These are phyloP conservation scores for Pelodytes ibericus DNA, from an alignment of 2,797 vertebrate species.

Conservation along the genomic window DNA sequence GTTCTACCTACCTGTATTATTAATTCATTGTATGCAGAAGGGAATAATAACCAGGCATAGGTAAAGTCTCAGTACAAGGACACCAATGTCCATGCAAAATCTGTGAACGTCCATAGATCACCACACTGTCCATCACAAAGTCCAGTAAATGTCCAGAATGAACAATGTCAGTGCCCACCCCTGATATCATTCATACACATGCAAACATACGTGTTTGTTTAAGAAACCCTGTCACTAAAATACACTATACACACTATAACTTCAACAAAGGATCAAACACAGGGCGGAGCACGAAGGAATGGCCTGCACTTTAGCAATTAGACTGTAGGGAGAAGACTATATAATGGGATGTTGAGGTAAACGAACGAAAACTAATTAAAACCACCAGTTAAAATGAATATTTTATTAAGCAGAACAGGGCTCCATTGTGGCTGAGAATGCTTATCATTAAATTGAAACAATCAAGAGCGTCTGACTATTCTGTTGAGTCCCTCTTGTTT, in stretches of 20 bases:
- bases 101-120: no score
- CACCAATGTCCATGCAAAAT: no score
- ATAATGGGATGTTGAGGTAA: slow-evolving; percentile 58
- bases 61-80: no score
- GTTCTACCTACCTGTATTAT: no score
- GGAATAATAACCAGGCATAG: no score
- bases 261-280: slow-evolving; percentile 37
- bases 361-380: slow-evolving; percentile 58
- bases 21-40: no score
- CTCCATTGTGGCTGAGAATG: slow-evolving; percentile 56
- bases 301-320: slow-evolving; percentile 57
- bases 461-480: slow-evolving; percentile 57
- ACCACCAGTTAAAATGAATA: slow-evolving; percentile 58
- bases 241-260: slow-evolving; percentile 13
- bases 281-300: slow-evolving; percentile 53
- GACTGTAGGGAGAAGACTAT: slow-evolving; percentile 53
- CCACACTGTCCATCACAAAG: no score
- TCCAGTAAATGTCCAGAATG: no score
- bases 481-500: slow-evolving; percentile 56
- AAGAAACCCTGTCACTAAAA: background rate
- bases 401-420: slow-evolving; percentile 58
- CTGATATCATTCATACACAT: no score
- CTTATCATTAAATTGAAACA: slow-evolving; percentile 58
- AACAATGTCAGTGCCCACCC: no score
- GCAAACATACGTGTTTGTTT: no score